Evolutionary conservation across 2,888 invertebrate species (phyloP), one percentile per base, ranked within the genome.

Genomic region (Argyresthia goedartella): DNA sequence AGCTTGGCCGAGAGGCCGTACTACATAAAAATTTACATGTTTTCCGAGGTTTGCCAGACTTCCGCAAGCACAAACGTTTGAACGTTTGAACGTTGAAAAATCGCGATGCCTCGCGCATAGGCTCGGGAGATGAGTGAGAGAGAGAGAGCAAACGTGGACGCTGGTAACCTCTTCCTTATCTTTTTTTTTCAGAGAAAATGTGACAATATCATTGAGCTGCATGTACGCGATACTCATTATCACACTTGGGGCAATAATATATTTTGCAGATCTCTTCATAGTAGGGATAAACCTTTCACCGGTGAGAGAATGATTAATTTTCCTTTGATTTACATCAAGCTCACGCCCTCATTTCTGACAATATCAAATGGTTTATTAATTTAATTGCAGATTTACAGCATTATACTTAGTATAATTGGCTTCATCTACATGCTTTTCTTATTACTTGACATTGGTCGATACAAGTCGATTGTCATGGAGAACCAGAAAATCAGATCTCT

Each of bases 221-320:
- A 89, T 91, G 62, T 93, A 93, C 63, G 91, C 91, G 44, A 87
- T 92, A 57, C 82, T 92, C 59, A 69, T 93, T 55, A 88, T 93
- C 4, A 91, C 92, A 25, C 70, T 92, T 33, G 93, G 93, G 35
- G 60, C 90, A 8, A 89, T 92, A 3, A 80, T 92, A 36, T 91
- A 91, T 61, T 67, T 91, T 35, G 87, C 88, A 49, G 91, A 92
- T 63, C 76, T 90, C 47, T 79, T 91, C 52, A 58, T 88, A 8
- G 73, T 73, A 4, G 44, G 8, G 8, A 11, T 46, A 7, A 16
- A 15, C 4, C 67, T 89, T 54, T 85, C 90, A 41, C 87, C 89
- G 81, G 91, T 91, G 80, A 84, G 65, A 57, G 10, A 42, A 52
- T 52, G 8, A 45, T 49, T 43, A 16, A 42, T 43, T n/a, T 15